Base-by-base conservation (phyloP, 2,888 invertebrate genomes). In the Argyresthia goedartella region DNA sequence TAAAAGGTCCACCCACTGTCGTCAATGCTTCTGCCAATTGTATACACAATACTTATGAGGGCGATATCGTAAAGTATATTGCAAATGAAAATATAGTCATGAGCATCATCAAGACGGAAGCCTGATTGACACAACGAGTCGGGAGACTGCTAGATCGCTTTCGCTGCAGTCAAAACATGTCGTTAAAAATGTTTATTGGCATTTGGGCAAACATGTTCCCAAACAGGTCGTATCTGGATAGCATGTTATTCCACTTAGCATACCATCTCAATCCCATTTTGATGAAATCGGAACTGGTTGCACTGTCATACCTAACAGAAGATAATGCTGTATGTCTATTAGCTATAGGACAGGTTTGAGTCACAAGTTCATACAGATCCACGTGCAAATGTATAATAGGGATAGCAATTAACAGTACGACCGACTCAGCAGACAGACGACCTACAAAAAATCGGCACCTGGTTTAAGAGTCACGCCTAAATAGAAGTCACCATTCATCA, bases 1-100 rank as follows among this genome's bases (percentile, higher is more conserved):
- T 77, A 76, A 79, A 73, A 70, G 13, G 39, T 14, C 39, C 9
- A 13, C 39, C 35, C 8, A 16, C 39, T 11, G 49, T 13, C 14
- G 25, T 39, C 47, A 11, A 8, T 14, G 49, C 16, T 49, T 49
- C 36, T 25, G 15, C 41, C 41, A 36, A 49, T 15, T 15, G 36
- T 41, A 16, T 10, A 16, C 8, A 36, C 25, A 42, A 8, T 42
- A 50, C 42, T 33, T n/a, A n/a, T 42, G 33, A 50, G 56, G 61
- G 13, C 16, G 69, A 69, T 71, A 73, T 72, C 71, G 65, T 75
- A 73, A 74, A 72, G 71, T 69, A 66, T 65, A 74, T 66, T 67
- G 67, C 14, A 71, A 72, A 67, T 71, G 68, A 71, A 76, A 78
- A 76, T 75, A 54, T 25, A 2, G 25, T 25, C 25, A 25, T 25